Percentiles rank a stretch among this genome's conserved stretches.
These are phyloP conservation scores for Falcunculus frontatus DNA, from an alignment of 2,113 vertebrate species.

Conservation along the genomic window DNA sequence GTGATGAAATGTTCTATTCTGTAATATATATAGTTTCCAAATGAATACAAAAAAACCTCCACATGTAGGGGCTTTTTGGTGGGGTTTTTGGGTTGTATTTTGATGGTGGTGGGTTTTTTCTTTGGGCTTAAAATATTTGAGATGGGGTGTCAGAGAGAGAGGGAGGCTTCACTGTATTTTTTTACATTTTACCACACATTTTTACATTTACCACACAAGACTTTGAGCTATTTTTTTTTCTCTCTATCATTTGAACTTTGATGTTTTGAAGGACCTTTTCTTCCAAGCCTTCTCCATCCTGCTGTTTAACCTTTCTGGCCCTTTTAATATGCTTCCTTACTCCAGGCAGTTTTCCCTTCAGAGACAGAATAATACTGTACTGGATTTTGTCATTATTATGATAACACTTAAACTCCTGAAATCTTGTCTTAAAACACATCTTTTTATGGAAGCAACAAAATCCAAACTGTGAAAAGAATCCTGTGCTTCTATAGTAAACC, in stretches of 20 bases:
- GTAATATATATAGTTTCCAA: background rate
- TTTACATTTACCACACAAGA: background rate
- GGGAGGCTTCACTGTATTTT: background rate
- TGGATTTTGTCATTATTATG: background rate
- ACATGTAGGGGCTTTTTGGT: fast-evolving
- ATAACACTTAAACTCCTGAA: background rate
- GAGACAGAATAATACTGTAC: background rate
- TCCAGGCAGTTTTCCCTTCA: background rate
- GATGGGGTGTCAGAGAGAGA: too few relatives aligned
- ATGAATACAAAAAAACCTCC: background rate
- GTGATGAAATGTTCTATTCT: background rate
- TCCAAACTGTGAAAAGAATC: background rate
- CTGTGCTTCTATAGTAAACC: background rate
- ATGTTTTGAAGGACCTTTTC: background rate
- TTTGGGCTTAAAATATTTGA: background rate
- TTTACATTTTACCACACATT: background rate
- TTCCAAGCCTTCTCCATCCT: background rate
- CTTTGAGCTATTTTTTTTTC: background rate
- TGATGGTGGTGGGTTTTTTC: background rate
- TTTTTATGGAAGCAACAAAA: background rate
- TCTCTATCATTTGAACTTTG: background rate
- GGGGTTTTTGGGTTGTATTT: background rate
- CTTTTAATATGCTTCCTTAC: background rate
- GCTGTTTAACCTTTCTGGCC: background rate
- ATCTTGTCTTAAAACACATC: background rate